These are phyloP conservation scores for Calonectris borealis DNA, from an alignment of 2,113 vertebrate species.

Conservation along the genomic window DNA sequence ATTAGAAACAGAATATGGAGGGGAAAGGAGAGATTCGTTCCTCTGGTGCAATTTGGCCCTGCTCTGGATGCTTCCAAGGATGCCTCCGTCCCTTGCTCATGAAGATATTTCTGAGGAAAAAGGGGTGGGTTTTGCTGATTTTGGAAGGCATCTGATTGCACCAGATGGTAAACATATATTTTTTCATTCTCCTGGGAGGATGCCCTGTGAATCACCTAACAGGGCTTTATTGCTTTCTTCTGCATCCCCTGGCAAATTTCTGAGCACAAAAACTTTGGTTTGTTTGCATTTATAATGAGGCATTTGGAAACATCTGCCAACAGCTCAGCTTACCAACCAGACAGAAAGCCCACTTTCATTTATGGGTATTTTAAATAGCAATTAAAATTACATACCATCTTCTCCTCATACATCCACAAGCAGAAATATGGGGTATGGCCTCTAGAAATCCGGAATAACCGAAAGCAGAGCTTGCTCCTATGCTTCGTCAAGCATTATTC, in stretches of 20 bases:
- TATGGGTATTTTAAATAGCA: not conserved
- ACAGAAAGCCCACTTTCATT: not conserved
- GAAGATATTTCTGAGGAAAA: not conserved
- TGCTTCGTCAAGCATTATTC: not conserved
- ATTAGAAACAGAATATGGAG: not conserved
- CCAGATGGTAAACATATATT: constrained; percentile 31
- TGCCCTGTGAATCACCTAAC: constrained; percentile 30
- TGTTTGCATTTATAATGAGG: constrained; percentile 6
- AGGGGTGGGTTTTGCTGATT: not conserved
- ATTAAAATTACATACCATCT: not conserved
- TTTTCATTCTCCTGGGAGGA: not conserved
- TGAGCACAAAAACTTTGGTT: not conserved
- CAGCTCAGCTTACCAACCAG: not conserved
- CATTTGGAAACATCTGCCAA: constrained; percentile 17
- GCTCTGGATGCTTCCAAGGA: not conserved
- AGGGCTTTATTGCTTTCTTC: constrained; percentile 48
- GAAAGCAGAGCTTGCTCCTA: not conserved
- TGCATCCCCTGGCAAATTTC: constrained; percentile 28
- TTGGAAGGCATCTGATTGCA: not conserved
- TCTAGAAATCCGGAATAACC: not conserved
- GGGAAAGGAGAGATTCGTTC: not conserved
- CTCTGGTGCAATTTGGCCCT: not conserved
- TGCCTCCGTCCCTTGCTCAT: not conserved
- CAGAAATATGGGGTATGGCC: not conserved
- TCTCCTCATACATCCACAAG: not conserved